These are phyloP conservation scores for Cryptocephalus primarius DNA, from an alignment of 2,888 invertebrate genomes.

Conservation along the genomic window DNA sequence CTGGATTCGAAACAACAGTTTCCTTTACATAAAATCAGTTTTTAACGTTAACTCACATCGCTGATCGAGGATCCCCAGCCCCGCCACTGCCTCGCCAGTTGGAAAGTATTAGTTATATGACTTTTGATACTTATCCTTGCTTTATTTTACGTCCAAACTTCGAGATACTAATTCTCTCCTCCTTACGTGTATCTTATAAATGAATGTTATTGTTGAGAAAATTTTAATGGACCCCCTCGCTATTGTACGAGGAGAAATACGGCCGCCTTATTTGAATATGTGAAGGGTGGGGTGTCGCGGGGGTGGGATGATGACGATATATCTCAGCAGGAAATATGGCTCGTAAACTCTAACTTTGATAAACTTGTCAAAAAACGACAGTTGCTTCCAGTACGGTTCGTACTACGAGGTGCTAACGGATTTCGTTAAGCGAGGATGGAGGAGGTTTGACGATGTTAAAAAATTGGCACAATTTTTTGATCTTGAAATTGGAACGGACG, in stretches of 20 bases:
- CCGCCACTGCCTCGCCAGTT: conserved; percentile 7
- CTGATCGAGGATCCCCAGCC: too few relatives aligned
- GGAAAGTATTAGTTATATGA: conserved; percentile 24
- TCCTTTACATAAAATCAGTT: too few relatives aligned
- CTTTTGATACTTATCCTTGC: conserved; percentile 22
- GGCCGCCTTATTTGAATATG: conserved; percentile 8
- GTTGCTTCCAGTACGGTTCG: conserved; percentile 6
- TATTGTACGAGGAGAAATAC: conserved; percentile 6
- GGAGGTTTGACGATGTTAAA: too few relatives aligned
- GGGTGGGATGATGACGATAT: background rate
- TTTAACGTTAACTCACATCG: too few relatives aligned
- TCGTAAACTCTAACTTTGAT: conserved; percentile 8
- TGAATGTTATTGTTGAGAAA: conserved; percentile 20
- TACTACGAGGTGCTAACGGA: conserved; percentile 7
- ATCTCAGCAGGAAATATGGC: conserved; percentile 6
- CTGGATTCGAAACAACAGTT: too few relatives aligned
- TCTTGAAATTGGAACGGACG: too few relatives aligned
- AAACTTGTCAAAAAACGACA: conserved; percentile 9
- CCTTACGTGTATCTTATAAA: conserved; percentile 16
- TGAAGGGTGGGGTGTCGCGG: conserved; percentile 2
- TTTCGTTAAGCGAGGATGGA: background rate
- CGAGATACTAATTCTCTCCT: conserved; percentile 14
- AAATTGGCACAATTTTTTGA: too few relatives aligned
- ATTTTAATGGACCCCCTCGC: conserved; percentile 17
- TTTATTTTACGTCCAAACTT: conserved; percentile 23